phyloP scores from a whole-genome alignment of 2,888 invertebrate genomes.

The Melinaea marsaeus region DNA sequence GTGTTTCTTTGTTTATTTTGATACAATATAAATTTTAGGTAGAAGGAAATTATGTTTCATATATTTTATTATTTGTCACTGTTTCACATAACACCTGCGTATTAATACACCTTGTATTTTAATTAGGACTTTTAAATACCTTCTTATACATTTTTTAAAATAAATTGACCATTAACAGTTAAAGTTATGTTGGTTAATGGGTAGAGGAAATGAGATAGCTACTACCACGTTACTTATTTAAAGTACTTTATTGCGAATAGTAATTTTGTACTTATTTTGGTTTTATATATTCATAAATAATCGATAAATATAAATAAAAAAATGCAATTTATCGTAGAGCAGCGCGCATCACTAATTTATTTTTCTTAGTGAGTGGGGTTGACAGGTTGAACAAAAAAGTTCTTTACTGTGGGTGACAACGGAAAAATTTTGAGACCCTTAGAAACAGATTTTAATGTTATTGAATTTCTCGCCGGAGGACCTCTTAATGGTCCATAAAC shows the following conservation, averaged over 20 bases:
- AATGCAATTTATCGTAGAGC: background rate
- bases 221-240: too few relatives aligned
- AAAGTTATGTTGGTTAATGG: background rate
- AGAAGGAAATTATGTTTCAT: background rate
- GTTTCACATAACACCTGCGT: background rate
- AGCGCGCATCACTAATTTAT: slow-evolving; percentile 43
- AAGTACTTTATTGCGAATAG: too few relatives aligned
- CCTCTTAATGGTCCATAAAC: slow-evolving; percentile 59
- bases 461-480: slow-evolving; percentile 61
- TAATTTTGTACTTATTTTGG: background rate
- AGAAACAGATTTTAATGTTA: slow-evolving; percentile 59
- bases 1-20: too few relatives aligned
- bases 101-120: slow-evolving; percentile 1
- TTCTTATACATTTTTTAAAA: background rate
- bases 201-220: background rate
- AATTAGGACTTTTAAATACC: background rate
- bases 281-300: background rate
- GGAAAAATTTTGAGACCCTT: slow-evolving; percentile 58
- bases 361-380: slow-evolving; percentile 62
- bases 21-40: background rate
- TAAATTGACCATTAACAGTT: background rate
- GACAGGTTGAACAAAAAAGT: slow-evolving; percentile 66
- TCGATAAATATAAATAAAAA: background rate
- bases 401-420: slow-evolving; percentile 59
- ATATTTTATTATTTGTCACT: slow-evolving; percentile 1